Percentiles rank a stretch among this genome's conserved stretches.
Conservation (phyloP, 1,140 invertebrate genomes). For the Sarcophaga bullata region DNA sequence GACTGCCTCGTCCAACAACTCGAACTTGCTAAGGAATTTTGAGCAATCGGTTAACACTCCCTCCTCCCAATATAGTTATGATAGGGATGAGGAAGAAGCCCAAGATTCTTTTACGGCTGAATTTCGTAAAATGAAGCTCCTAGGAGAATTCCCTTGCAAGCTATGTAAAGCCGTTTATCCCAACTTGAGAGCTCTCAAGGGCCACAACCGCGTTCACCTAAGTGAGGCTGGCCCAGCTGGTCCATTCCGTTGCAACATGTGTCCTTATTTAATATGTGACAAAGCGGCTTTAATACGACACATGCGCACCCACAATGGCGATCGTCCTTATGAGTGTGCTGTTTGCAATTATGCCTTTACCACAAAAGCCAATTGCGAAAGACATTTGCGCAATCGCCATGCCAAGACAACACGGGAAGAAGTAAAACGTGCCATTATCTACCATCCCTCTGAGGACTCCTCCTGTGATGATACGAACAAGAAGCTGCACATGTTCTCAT, state of each 20-base stretch:
- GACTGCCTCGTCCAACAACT: constrained; percentile 70
- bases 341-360: constrained; percentile 96
- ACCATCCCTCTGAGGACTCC: constrained; percentile 84
- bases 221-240: constrained; percentile 74
- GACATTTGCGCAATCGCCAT: constrained; percentile 91
- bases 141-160: constrained; percentile 88
- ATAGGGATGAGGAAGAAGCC: constrained; percentile 76
- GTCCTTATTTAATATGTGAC: constrained; percentile 87
- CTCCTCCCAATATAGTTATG: constrained; percentile 61
- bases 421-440: constrained; percentile 85
- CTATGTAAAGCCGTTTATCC: constrained; percentile 86
- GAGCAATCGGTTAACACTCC: constrained; percentile 63
- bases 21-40: constrained; percentile 61
- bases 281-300: constrained; percentile 90
- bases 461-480: constrained; percentile 72
- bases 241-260: constrained; percentile 92
- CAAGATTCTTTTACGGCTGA: constrained; percentile 83
- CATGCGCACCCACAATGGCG: constrained; percentile 93
- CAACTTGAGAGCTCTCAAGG: constrained; percentile 88
- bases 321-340: constrained; percentile 92
- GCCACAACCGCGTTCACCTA: constrained; percentile 85
- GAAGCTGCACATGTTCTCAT: constrained; percentile 47
- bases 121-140: constrained; percentile 85
- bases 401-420: constrained; percentile 85
- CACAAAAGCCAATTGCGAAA: constrained; percentile 91